Evolutionary conservation across 2,797 vertebrate genomes (phyloP).

Genomic region (Yasuhikotakia modesta): DNA sequence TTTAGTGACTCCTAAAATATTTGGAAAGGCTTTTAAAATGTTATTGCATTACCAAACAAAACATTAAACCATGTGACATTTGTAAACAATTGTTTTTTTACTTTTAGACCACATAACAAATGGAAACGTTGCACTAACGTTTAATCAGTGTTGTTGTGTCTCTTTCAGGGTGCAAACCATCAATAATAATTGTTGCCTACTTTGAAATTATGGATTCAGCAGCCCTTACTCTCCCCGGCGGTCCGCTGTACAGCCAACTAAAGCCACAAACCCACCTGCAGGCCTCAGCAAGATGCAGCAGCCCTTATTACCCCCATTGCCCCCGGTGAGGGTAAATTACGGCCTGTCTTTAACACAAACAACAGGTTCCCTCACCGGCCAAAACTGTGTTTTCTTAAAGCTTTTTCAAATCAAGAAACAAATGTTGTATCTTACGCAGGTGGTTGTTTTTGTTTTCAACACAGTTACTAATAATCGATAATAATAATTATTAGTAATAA

Average conservation of each 20-base stretch:
- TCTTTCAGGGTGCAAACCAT: slow-evolving; percentile 24
- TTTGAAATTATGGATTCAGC: slow-evolving; percentile 23
- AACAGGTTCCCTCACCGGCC: slow-evolving; percentile 31
- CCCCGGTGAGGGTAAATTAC: slow-evolving; percentile 19
- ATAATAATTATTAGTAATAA: no score
- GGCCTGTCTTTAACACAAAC: slow-evolving; percentile 11
- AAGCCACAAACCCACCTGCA: slow-evolving; percentile 34
- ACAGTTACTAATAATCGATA: slow-evolving; percentile 47
- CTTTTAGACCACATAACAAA: no score
- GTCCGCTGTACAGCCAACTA: slow-evolving; percentile 25
- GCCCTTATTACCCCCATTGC: slow-evolving; percentile 17
- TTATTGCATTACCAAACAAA: no score
- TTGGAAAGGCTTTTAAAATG: no score
- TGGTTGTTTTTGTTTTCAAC: slow-evolving; percentile 48
- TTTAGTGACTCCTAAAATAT: no score
- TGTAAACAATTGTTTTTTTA: no score
- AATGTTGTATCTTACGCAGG: slow-evolving; percentile 48
- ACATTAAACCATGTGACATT: no score
- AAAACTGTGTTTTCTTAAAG: slow-evolving; percentile 49
- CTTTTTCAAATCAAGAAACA: slow-evolving; percentile 46
- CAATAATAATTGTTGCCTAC: slow-evolving; percentile 25
- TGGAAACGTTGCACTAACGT: no score
- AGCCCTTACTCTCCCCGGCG: background rate
- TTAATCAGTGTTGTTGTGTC: background rate
- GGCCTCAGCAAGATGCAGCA: slow-evolving; percentile 36